Evolutionary conservation across 2,113 vertebrate species (phyloP).

Genomic region (Zingel zingel): DNA sequence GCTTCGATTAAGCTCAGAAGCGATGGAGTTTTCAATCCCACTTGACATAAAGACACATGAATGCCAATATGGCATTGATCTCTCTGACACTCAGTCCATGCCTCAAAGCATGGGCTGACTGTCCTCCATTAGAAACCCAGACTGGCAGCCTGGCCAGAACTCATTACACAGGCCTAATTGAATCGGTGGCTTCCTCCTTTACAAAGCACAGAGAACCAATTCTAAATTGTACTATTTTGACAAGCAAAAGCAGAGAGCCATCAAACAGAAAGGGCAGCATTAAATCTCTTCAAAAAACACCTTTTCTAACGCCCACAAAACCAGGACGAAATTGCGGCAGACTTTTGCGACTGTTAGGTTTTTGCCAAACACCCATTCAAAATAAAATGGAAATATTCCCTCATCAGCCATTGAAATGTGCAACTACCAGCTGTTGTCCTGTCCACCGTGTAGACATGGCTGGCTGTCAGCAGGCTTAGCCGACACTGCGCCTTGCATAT

Average conservation of each 20-base stretch:
- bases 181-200: slow-evolving; percentile 49
- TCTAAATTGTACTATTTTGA: slow-evolving; percentile 1
- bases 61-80: slow-evolving; percentile 64
- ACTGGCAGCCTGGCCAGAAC: slow-evolving; percentile 28
- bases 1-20: slow-evolving; percentile 15
- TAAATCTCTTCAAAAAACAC: background rate
- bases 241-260: background rate
- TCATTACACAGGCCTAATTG: slow-evolving; percentile 40
- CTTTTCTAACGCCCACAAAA: background rate
- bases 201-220: slow-evolving; percentile 14
- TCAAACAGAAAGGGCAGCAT: background rate
- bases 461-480: slow-evolving; percentile 81
- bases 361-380: slow-evolving; percentile 28
- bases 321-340: slow-evolving; percentile 3
- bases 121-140: slow-evolving; percentile 35
- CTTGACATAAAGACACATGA: slow-evolving; percentile 43
- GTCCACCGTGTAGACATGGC: slow-evolving; percentile 77
- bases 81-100: slow-evolving; percentile 22
- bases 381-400: slow-evolving; percentile 45
- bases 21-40: slow-evolving; percentile 44
- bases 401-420: slow-evolving; percentile 78
- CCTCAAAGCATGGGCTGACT: slow-evolving; percentile 16
- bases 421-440: slow-evolving; percentile 85
- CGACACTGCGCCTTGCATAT: slow-evolving; percentile 83
- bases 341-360: slow-evolving; percentile 5